These are phyloP conservation scores for Manduca sexta DNA, from an alignment of 1,140 invertebrate genomes.

Conservation along the genomic window DNA sequence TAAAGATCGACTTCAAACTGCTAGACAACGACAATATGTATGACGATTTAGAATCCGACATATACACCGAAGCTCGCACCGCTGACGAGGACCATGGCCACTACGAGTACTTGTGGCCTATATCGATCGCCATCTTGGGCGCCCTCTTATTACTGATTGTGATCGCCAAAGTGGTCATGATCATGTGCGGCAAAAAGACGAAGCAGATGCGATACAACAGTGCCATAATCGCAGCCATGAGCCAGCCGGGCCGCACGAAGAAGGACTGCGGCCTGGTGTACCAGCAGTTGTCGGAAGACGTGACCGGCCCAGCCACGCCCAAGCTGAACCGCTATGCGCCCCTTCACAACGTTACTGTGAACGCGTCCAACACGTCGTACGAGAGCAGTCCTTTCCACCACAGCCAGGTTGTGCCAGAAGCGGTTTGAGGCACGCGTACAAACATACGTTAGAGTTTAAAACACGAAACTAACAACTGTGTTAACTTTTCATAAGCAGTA, in stretches of 20 bases:
- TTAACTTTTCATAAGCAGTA: conserved; percentile 64
- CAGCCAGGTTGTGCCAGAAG: conserved; percentile 77
- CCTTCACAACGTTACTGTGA: conserved; percentile 69
- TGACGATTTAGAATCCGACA: conserved; percentile 53
- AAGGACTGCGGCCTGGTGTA: conserved; percentile 74
- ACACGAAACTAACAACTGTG: conserved; percentile 58
- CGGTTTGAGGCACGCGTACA: conserved; percentile 67
- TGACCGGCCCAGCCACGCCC: conserved; percentile 73
- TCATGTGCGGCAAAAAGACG: conserved; percentile 66
- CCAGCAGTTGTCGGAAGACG: conserved; percentile 75
- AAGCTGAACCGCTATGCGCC: conserved; percentile 75
- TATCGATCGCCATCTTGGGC: conserved; percentile 62
- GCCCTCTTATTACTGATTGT: conserved; percentile 66
- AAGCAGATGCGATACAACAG: conserved; percentile 74
- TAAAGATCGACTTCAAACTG: conserved; percentile 59
- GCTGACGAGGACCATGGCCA: conserved; percentile 61
- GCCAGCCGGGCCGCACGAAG: conserved; percentile 54
- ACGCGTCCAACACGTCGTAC: conserved; percentile 74
- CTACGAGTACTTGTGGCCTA: conserved; percentile 68
- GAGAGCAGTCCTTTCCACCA: conserved; percentile 78
- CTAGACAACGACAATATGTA: conserved; percentile 52
- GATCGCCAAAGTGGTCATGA: conserved; percentile 66
- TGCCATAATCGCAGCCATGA: conserved; percentile 67
- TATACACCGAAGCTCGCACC: conserved; percentile 47
- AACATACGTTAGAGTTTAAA: conserved; percentile 33